Percentiles rank a stretch among this genome's conserved stretches.
Evolutionary conservation across 2,888 invertebrate genomes (phyloP).

Genomic region (Lamellibrachia satsuma): DNA sequence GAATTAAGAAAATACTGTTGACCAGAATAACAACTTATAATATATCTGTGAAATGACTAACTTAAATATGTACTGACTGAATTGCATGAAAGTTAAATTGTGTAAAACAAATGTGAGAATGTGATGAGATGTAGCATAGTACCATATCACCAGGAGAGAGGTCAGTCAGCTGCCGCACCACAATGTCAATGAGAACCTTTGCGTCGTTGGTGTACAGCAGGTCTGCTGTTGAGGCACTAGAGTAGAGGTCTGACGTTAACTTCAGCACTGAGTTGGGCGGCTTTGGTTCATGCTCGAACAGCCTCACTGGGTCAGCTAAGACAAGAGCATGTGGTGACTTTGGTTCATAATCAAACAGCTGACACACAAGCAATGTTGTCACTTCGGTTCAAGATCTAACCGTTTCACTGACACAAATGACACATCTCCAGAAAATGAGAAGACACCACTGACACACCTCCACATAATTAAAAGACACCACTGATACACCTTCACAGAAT

Average conservation of each 20-base stretch:
- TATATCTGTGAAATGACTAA: too few relatives aligned
- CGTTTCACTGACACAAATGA: neutral
- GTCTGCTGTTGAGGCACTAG: constrained; percentile 79
- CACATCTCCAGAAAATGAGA: neutral
- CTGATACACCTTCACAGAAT: neutral
- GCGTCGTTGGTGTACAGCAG: constrained; percentile 95
- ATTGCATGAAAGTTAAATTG: too few relatives aligned
- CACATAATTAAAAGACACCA: neutral
- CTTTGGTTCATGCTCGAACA: constrained; percentile 83
- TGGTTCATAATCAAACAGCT: neutral
- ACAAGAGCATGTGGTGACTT: constrained; percentile 3
- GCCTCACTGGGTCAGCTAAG: constrained; percentile 70
- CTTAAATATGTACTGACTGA: too few relatives aligned
- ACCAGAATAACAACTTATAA: too few relatives aligned
- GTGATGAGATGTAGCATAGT: neutral
- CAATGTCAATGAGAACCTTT: constrained; percentile 91
- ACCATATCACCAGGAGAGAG: constrained; percentile 81
- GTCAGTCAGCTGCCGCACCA: constrained; percentile 88
- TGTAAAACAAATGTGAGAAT: neutral
- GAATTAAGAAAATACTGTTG: too few relatives aligned
- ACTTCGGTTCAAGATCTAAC: neutral
- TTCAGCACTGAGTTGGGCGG: constrained; percentile 88
- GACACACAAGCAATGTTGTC: neutral
- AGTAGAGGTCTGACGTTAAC: constrained; percentile 86
- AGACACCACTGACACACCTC: neutral